Conservation (phyloP, 2,113 vertebrate species). For the Laticauda laticaudata region DNA sequence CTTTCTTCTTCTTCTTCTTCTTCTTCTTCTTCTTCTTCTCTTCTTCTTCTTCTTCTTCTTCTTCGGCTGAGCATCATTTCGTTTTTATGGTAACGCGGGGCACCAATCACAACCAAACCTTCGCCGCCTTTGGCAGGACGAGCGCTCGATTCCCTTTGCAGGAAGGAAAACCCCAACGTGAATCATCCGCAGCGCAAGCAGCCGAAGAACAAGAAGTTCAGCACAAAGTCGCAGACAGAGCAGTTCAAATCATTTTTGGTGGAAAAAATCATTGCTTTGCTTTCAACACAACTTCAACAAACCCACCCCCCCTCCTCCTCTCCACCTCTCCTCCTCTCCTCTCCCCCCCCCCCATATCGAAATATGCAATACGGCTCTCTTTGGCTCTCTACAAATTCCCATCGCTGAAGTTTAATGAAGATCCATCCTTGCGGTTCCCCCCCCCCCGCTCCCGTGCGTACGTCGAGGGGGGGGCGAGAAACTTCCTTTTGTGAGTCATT, state of each 20-base stretch:
- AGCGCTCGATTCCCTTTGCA: background rate
- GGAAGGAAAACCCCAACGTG: constrained; percentile 24
- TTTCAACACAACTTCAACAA: background rate
- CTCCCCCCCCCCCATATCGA: background rate
- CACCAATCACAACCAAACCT: background rate
- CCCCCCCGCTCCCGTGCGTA: background rate
- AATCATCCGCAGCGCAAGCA: background rate
- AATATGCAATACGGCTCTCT: background rate
- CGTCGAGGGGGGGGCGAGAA: constrained; percentile 2
- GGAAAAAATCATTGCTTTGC: background rate
- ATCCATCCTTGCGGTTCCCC: constrained; percentile 16
- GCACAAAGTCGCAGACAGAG: background rate
- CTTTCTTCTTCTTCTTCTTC: too few relatives aligned
- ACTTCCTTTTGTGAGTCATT: constrained; percentile 38
- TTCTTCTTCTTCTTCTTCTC: too few relatives aligned
- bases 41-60: background rate
- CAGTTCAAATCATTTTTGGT: background rate
- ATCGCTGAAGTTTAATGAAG: constrained; percentile 20
- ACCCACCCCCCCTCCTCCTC: background rate
- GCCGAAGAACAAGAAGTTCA: background rate
- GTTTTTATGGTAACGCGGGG: background rate
- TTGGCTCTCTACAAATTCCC: constrained; percentile 12
- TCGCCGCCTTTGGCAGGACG: background rate
- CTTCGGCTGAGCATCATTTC: background rate
- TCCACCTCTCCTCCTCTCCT: background rate